These are phyloP conservation scores for Callimorpha dominula DNA, from an alignment of 2,888 invertebrate species.

Conservation along the genomic window DNA sequence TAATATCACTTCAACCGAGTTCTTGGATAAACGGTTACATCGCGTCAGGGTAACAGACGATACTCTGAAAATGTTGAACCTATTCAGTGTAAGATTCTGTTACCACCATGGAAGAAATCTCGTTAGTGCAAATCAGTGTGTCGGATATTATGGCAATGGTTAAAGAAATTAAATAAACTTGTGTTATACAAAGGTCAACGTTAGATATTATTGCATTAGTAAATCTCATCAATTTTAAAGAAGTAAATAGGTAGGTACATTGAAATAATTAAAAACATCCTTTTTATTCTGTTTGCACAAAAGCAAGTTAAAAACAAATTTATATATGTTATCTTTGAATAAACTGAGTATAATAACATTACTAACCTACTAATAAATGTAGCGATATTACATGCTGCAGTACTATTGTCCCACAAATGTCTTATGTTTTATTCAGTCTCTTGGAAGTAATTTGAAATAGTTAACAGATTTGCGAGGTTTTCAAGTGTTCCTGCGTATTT, in stretches of 20 bases:
- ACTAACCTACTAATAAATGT: not conserved
- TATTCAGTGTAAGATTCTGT: too few relatives aligned
- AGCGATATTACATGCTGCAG: not conserved
- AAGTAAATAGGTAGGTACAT: not conserved
- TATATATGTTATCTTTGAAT: not conserved
- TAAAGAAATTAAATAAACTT: too few relatives aligned
- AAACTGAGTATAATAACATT: not conserved
- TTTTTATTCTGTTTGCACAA: too few relatives aligned
- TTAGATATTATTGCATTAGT: too few relatives aligned
- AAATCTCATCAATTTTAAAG: not conserved
- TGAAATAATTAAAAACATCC: too few relatives aligned
- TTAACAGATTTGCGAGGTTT: conserved; percentile 48
- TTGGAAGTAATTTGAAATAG: conserved; percentile 26
- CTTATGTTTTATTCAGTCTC: not conserved
- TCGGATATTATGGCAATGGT: too few relatives aligned
- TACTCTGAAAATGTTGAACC: too few relatives aligned
- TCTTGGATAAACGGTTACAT: too few relatives aligned
- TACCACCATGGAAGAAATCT: too few relatives aligned
- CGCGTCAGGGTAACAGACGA: too few relatives aligned
- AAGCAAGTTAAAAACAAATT: not conserved
- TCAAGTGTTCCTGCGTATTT: conserved; percentile 38
- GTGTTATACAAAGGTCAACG: not conserved
- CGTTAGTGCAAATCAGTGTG: too few relatives aligned
- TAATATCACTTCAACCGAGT: too few relatives aligned
- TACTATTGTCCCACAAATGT: not conserved